Percentiles rank a stretch among this genome's conserved stretches.
phyloP scores from a whole-genome alignment of 2,113 vertebrate species.

The Acrocephalus kingi region DNA sequence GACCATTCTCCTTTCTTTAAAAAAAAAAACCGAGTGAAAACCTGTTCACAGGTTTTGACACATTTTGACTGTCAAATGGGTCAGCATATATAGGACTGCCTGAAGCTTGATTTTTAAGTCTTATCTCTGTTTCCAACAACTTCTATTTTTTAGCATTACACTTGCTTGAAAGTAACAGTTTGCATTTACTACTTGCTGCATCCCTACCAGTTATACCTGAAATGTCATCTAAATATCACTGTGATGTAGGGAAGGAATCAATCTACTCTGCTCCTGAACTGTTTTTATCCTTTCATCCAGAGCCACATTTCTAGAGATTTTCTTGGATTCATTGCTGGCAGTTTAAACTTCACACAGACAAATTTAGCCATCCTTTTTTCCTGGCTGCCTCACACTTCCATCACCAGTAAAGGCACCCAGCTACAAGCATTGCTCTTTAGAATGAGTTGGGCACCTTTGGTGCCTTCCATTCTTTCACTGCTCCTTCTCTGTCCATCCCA shows the following conservation, averaged over 20 bases:
- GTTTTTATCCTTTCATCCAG: background rate
- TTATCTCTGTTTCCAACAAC: background rate
- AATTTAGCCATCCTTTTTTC: background rate
- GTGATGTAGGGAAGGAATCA: background rate
- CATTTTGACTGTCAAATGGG: slow-evolving; percentile 1
- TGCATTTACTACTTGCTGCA: slow-evolving; percentile 37
- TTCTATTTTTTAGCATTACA: background rate
- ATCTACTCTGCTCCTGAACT: background rate
- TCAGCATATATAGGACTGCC: background rate
- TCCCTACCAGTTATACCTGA: slow-evolving; percentile 40
- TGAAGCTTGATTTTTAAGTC: background rate
- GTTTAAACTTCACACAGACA: background rate
- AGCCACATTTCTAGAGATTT: background rate
- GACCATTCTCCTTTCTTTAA: background rate
- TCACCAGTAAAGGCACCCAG: background rate
- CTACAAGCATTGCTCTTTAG: background rate
- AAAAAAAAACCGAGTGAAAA: background rate
- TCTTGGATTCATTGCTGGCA: background rate
- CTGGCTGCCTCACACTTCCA: background rate
- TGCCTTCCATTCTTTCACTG: background rate
- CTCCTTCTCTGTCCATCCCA: background rate
- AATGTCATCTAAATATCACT: slow-evolving; percentile 56
- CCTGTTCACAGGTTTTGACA: background rate
- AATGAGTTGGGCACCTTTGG: background rate
- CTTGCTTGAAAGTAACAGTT: slow-evolving; percentile 48